Evolutionary conservation across 2,113 vertebrate species (phyloP), one percentile per base, ranked within the genome.

Genomic region (Aegithalos caudatus): DNA sequence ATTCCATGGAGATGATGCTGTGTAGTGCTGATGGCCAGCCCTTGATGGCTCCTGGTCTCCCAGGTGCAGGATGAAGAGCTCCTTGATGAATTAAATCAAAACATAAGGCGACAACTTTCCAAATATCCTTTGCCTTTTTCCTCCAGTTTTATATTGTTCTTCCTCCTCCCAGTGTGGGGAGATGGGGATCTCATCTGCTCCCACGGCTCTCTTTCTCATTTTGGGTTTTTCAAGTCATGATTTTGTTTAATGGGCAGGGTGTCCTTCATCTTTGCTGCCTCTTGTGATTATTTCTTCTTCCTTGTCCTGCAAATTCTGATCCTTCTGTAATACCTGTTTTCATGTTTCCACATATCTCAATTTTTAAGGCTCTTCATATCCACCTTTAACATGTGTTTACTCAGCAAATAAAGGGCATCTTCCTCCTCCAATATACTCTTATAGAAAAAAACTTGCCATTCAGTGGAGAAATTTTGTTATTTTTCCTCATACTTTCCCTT

Each of bases 161-260:
- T 62, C 1, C 4, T 5, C 1, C 8, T 54, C 35, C 14, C 38
- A n/a, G 4, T 14, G 9, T 5, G 6, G 4, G 14, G 15, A 60
- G 15, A 47, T 24, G 12, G 2, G 16, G 5, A 2, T 62, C 7
- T 64, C 7, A 65, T 24, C 56, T 48, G 9, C 7, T 57, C 9
- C 35, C 12, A 82, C 22, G 18, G 7, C 3, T 83, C 25, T 4
- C 9, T 33, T 77, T 29, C 12, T 76, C 42, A 6, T 27, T 89
- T 29, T 38, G 20, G 7, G 5, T 8, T 47, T 92, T 77, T 25
- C 11, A 54, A 42, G 12, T 51, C 10, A 56, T 35, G 10, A 1
- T 42, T 86, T 57, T 79, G 12, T 71, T 79, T 53, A 57, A 47
- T 29, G 47, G 56, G 4, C 6, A 5, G 2, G 2, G 2, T 42